Conservation (phyloP, 2,888 invertebrate species). For the Tetrapedia diversipes region DNA sequence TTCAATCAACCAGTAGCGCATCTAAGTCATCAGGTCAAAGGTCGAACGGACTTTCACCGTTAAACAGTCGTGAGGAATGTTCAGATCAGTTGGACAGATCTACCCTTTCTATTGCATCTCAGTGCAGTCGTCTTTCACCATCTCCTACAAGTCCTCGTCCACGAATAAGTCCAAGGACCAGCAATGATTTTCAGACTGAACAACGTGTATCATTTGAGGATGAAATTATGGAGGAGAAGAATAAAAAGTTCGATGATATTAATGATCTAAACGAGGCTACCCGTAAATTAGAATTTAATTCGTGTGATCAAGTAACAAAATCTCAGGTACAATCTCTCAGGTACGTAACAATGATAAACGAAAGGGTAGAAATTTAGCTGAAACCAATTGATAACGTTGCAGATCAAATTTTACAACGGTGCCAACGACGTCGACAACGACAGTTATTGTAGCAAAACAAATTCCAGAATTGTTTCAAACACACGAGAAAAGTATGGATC, state of each 20-base stretch:
- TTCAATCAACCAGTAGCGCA: conserved; percentile 30
- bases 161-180: conserved; percentile 40
- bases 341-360: conserved; percentile 65
- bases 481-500: conserved; percentile 39
- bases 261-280: conserved; percentile 40
- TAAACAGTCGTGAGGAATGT: conserved; percentile 54
- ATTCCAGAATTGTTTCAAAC: conserved; percentile 38
- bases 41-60: conserved; percentile 43
- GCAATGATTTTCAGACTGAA: conserved; percentile 43
- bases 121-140: conserved; percentile 59
- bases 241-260: conserved; percentile 43
- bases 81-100: conserved; percentile 57
- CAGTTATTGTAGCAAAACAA: conserved; percentile 34
- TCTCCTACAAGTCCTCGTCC: conserved; percentile 55
- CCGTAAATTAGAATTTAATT: conserved; percentile 40
- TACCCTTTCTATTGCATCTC: conserved; percentile 61
- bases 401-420: conserved; percentile 44
- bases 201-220: conserved; percentile 64
- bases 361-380: conserved; percentile 42
- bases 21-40: conserved; percentile 37
- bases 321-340: conserved; percentile 75
- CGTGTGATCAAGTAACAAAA: conserved; percentile 60
- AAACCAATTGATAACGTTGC: conserved; percentile 19
- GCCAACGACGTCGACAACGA: conserved; percentile 31
- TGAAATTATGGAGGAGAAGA: conserved; percentile 51